Evolutionary conservation across 2,113 vertebrate species (phyloP).

Genomic region (Lepus timidus): DNA sequence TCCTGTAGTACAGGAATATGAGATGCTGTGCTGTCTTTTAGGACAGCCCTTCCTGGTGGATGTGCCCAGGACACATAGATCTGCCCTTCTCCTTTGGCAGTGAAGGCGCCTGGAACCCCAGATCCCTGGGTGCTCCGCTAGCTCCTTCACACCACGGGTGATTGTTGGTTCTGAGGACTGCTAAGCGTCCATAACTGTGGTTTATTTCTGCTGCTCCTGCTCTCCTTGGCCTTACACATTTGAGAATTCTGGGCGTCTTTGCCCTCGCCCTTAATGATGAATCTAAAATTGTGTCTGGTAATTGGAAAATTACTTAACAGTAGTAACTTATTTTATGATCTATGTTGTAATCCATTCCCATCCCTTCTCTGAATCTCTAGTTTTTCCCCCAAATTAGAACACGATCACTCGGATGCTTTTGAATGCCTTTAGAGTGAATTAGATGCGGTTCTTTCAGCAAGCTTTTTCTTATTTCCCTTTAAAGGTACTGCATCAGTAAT

Average conservation of each 20-base stretch:
- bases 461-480: background rate
- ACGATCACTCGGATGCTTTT: background rate
- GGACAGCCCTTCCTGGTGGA: background rate
- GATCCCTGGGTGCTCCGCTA: background rate
- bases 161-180: background rate
- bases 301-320: background rate
- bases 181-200: background rate
- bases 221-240: background rate
- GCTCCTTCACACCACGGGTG: background rate
- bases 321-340: background rate
- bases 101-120: background rate
- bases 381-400: background rate
- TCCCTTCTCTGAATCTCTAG: constrained; percentile 32
- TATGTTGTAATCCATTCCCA: background rate
- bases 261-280: background rate
- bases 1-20: background rate
- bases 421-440: background rate
- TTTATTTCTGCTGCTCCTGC: background rate
- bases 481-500: constrained; percentile 90
- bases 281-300: background rate
- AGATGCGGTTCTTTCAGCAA: background rate
- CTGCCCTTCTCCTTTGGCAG: background rate
- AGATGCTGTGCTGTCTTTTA: background rate
- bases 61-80: background rate
- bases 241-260: background rate